These are phyloP conservation scores for Ormyrus nitidulus DNA, from an alignment of 2,888 invertebrate genomes.

Conservation along the genomic window DNA sequence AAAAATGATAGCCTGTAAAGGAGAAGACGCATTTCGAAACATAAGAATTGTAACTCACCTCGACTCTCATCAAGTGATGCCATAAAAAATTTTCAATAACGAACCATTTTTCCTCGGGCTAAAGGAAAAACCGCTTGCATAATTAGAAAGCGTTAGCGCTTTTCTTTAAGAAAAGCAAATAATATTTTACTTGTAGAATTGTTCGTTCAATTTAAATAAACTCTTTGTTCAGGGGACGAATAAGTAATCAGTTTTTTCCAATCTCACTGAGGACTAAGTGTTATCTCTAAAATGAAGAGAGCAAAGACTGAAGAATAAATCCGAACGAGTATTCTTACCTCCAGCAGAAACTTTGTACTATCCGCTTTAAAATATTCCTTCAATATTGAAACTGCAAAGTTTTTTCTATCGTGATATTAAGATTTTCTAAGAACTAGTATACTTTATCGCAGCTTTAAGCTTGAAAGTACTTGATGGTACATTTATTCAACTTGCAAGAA, in stretches of 20 bases:
- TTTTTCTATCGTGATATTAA: not conserved
- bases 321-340: not conserved
- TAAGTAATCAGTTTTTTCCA: slow-evolving; percentile 7
- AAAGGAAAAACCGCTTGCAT: too few relatives aligned
- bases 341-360: not conserved
- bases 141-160: not conserved
- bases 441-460: too few relatives aligned
- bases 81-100: too few relatives aligned
- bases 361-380: slow-evolving; percentile 22
- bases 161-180: not conserved
- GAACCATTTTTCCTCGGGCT: too few relatives aligned
- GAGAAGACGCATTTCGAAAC: not conserved
- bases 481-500: too few relatives aligned
- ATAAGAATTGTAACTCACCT: too few relatives aligned
- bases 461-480: too few relatives aligned
- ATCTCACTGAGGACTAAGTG: not conserved
- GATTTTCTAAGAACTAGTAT: not conserved
- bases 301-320: not conserved
- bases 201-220: not conserved
- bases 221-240: not conserved
- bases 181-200: not conserved
- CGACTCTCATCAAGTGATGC: too few relatives aligned
- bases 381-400: not conserved
- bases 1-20: not conserved
- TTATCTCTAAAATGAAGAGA: slow-evolving; percentile 6